Percentiles rank a stretch among this genome's conserved stretches.
Conservation (phyloP, 1,140 invertebrate genomes). For the Neelides sp. region DNA sequence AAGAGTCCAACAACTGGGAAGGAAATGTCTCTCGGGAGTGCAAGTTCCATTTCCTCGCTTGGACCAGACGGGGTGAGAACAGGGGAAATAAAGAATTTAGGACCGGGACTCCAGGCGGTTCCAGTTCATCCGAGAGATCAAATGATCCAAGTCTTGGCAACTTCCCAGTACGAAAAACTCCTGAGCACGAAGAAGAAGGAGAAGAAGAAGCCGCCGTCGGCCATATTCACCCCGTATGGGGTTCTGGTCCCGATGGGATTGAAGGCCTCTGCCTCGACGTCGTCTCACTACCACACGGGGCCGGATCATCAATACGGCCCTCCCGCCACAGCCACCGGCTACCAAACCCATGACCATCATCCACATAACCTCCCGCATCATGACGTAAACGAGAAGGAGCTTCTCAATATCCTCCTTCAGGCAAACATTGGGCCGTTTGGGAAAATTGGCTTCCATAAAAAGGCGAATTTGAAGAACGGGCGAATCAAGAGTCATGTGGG, state of each 20-base stretch:
- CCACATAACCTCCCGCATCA: not conserved
- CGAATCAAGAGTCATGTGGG: not conserved
- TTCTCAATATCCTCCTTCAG: constrained; percentile 14
- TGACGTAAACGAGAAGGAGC: constrained; percentile 9
- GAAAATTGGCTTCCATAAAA: constrained; percentile 1
- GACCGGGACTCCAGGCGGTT: constrained; percentile 18
- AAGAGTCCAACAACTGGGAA: constrained; percentile 13
- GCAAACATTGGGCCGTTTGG: not conserved
- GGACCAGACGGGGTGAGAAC: too few relatives aligned
- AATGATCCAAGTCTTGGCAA: constrained; percentile 28
- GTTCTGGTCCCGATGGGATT: constrained; percentile 25
- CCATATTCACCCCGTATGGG: constrained; percentile 30
- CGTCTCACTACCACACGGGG: not conserved
- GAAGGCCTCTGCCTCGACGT: not conserved
- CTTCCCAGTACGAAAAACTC: constrained; percentile 23
- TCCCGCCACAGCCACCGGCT: not conserved
- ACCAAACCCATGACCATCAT: not conserved
- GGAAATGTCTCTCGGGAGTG: constrained; percentile 20
- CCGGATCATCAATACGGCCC: not conserved
- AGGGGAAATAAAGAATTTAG: constrained; percentile 5
- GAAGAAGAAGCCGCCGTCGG: constrained; percentile 20
- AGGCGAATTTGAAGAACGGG: not conserved
- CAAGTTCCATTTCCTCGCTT: too few relatives aligned
- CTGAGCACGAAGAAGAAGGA: constrained; percentile 20
- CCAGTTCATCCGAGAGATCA: constrained; percentile 28